These are phyloP conservation scores for Lutjanus campechanus DNA, from an alignment of 2,797 vertebrate species.

Conservation along the genomic window DNA sequence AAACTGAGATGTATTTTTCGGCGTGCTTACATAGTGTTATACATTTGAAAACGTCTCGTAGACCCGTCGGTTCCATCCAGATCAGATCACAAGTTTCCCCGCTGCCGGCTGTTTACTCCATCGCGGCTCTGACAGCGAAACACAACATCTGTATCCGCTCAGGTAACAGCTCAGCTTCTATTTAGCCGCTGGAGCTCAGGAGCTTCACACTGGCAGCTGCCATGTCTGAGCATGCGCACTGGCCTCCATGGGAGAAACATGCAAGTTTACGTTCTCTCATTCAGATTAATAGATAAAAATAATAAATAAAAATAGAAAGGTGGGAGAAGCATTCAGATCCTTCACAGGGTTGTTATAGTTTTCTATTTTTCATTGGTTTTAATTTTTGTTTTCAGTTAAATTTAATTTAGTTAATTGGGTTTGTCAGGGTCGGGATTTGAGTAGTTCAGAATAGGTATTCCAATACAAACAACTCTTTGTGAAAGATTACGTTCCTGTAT, in stretches of 20 bases:
- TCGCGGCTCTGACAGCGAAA: not conserved
- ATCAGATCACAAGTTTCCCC: not conserved
- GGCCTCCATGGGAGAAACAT: not conserved
- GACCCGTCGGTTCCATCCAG: constrained; percentile 66
- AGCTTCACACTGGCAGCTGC: constrained; percentile 42
- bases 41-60: constrained; percentile 67
- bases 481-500: too few relatives aligned
- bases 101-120: constrained; percentile 25
- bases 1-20: not conserved
- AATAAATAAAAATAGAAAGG: too few relatives aligned
- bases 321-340: too few relatives aligned
- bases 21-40: constrained; percentile 59
- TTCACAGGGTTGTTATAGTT: too few relatives aligned
- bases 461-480: too few relatives aligned
- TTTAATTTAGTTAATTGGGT: too few relatives aligned
- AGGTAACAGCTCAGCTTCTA: not conserved
- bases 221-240: constrained; percentile 71
- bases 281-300: too few relatives aligned
- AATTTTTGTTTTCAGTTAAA: too few relatives aligned
- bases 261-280: not conserved
- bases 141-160: not conserved
- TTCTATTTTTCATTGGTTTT: too few relatives aligned
- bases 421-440: too few relatives aligned
- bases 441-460: too few relatives aligned
- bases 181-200: not conserved